These are phyloP conservation scores for Phlogophora meticulosa DNA, from an alignment of 2,888 invertebrate species.

Conservation along the genomic window DNA sequence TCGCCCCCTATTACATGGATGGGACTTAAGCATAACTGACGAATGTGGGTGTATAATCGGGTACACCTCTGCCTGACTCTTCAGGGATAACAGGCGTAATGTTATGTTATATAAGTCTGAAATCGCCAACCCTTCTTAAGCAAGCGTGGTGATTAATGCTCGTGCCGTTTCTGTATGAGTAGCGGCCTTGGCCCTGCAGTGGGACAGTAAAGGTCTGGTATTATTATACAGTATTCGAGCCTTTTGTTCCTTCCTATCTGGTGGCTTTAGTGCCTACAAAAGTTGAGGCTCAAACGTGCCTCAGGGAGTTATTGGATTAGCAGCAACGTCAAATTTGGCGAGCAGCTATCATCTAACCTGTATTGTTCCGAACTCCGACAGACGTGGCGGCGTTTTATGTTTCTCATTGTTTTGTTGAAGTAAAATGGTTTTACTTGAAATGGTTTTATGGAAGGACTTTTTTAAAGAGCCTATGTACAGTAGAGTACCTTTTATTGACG, in stretches of 20 bases:
- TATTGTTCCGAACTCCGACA: slow-evolving; percentile 20
- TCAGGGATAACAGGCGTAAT: too few relatives aligned
- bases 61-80: too few relatives aligned
- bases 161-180: too few relatives aligned
- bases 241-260: neutral
- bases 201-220: too few relatives aligned
- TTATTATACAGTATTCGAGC: neutral
- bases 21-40: too few relatives aligned
- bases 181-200: too few relatives aligned
- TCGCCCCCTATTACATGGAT: too few relatives aligned
- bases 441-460: slow-evolving; percentile 6
- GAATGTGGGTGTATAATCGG: too few relatives aligned
- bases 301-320: slow-evolving; percentile 60
- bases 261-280: slow-evolving; percentile 44
- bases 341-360: slow-evolving; percentile 37
- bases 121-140: too few relatives aligned
- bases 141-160: too few relatives aligned
- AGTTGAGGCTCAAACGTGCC: slow-evolving; percentile 45
- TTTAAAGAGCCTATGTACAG: neutral
- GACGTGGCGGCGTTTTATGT: slow-evolving; percentile 3
- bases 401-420: slow-evolving; percentile 14
- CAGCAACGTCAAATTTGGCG: slow-evolving; percentile 60
- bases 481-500: neutral
- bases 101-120: too few relatives aligned
- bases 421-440: slow-evolving; percentile 20